Base-by-base conservation (phyloP, 1,140 invertebrate species). In the Stratiolaelaps scimitus region DNA sequence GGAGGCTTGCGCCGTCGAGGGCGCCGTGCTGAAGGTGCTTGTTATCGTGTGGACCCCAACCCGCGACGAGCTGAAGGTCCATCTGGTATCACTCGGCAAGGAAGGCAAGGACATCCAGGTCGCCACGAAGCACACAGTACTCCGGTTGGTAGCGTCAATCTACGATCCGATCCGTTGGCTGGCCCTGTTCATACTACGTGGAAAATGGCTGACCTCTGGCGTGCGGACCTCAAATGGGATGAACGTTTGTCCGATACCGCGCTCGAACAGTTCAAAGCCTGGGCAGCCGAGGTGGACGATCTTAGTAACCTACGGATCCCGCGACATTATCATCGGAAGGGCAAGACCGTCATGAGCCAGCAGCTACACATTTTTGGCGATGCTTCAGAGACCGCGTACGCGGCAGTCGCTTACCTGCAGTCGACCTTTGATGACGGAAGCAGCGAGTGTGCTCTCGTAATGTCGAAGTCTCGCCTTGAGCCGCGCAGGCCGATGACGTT, bases 101-200 rank as follows among this genome's bases (percentile, higher is more conserved):
- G 19, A 48, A 48, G 15, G 47, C 28, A 4, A 28, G 15, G 15
- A 4, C 20, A 7, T 48, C 5, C 5, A 48, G 15, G 47, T 28
- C 4, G 47, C 28, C 19, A 70, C 69, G 7, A 70, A 70, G 43
- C 30, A 69, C 0, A 20, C 20, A 2, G 26, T 69, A 13, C 66
- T 70, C 17, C 65, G 65, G 4, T 26, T 43, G 0, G 60, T 67
- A 2, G 65, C 69, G 6, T 44, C 53, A 48, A 64, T 67, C 7
- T 70, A 68, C 44, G 70, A 71, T 67, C 69, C 70, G 7, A 13
- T 71, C 1, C 65, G 69, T 7, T 67, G 66, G 19, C 7, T 70
- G 20, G 34, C 67, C 19, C 70, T 69, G 6, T 64, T 69, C 13
- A 67, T 47, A 0, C 64, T 70, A 20, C 65, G 56, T 19, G 69